Conservation (phyloP, 2,888 invertebrate species). For the Anarsia innoxiella region DNA sequence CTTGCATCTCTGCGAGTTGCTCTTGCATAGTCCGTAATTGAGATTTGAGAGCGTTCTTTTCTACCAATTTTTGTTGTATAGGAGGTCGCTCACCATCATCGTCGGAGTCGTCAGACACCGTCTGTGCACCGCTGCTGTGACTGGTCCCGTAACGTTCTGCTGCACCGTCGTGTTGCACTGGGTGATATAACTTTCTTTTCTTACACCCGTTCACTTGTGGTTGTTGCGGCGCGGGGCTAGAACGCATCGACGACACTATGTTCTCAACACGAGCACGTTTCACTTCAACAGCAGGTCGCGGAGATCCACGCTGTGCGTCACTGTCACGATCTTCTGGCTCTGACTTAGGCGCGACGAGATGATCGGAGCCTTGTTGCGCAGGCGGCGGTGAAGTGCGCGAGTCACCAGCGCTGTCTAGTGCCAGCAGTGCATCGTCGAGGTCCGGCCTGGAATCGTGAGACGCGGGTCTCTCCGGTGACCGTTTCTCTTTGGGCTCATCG, state of each 20-base stretch:
- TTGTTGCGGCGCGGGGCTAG: slow-evolving; percentile 84
- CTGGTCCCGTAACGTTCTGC: slow-evolving; percentile 75
- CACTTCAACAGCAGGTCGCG: slow-evolving; percentile 83
- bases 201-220: slow-evolving; percentile 93
- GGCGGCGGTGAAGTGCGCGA: slow-evolving; percentile 73
- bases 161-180: slow-evolving; percentile 90
- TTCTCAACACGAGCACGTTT: slow-evolving; percentile 96
- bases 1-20: slow-evolving; percentile 92
- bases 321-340: slow-evolving; percentile 78
- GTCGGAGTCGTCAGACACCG: slow-evolving; percentile 81
- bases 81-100: slow-evolving; percentile 86
- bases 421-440: slow-evolving; percentile 77
- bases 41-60: slow-evolving; percentile 89
- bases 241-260: slow-evolving; percentile 94
- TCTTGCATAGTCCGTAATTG: slow-evolving; percentile 92
- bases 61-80: slow-evolving; percentile 88
- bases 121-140: slow-evolving; percentile 63
- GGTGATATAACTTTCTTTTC: slow-evolving; percentile 96
- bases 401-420: slow-evolving; percentile 73
- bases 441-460: slow-evolving; percentile 78
- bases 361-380: slow-evolving; percentile 69
- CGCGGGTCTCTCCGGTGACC: slow-evolving; percentile 76
- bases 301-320: slow-evolving; percentile 74
- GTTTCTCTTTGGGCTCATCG: slow-evolving; percentile 72
- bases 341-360: slow-evolving; percentile 78